These are phyloP conservation scores for Papilio polyxenes DNA, from an alignment of 1,140 invertebrate species.

Conservation along the genomic window DNA sequence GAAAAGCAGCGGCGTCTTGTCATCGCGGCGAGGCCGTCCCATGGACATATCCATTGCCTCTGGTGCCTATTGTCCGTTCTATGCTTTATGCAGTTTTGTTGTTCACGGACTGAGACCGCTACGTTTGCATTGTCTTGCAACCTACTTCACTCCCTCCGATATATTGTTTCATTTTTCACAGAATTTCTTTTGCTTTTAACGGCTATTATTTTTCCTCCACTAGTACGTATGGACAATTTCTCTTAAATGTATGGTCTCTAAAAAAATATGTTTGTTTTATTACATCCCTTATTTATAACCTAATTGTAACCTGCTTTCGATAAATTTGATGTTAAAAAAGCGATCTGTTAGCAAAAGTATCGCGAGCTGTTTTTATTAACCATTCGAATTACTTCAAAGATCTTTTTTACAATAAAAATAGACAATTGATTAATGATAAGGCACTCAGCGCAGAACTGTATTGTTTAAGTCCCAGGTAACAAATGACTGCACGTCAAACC, in stretches of 20 bases:
- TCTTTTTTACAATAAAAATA: neutral
- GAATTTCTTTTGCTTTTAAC: neutral
- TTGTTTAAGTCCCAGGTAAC: constrained; percentile 7
- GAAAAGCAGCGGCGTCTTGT: neutral
- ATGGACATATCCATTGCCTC: constrained; percentile 50
- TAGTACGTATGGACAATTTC: no score
- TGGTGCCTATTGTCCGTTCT: constrained; percentile 39
- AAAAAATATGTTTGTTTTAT: no score
- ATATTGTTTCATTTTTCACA: neutral
- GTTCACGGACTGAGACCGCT: neutral
- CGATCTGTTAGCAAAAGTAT: neutral
- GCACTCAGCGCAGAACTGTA: neutral
- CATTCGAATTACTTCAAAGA: neutral
- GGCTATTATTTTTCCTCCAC: neutral
- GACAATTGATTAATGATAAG: neutral
- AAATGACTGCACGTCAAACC: neutral
- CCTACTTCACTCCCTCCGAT: neutral
- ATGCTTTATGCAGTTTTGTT: constrained; percentile 35
- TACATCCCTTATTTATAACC: no score
- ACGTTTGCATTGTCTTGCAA: constrained; percentile 22
- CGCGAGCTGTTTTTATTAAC: neutral
- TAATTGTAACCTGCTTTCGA: neutral
- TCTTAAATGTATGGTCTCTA: no score
- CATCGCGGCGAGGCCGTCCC: constrained; percentile 11
- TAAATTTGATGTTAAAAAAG: neutral